Conservation (phyloP, 1,140 invertebrate species). For the Pygmarrhopalites habei region DNA sequence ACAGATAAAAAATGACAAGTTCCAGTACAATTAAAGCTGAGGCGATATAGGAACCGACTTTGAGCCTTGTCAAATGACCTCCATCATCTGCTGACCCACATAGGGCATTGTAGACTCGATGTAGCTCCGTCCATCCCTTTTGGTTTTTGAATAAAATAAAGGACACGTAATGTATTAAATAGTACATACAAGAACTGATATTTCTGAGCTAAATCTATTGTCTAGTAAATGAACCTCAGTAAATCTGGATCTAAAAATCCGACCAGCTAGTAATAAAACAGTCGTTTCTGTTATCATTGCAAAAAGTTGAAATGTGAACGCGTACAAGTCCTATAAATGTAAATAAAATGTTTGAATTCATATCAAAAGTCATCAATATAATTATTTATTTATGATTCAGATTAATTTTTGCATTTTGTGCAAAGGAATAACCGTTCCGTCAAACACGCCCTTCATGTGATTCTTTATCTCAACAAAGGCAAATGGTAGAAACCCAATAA, state of each 20-base stretch:
- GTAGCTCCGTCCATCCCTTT: conserved; percentile 29
- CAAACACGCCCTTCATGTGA: conserved; percentile 24
- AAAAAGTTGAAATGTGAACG: conserved; percentile 30
- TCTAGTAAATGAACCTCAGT: conserved; percentile 10
- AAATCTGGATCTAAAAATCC: conserved; percentile 19
- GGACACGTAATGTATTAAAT: background rate
- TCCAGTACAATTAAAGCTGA: conserved; percentile 9
- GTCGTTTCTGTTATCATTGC: conserved; percentile 32
- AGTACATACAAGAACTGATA: background rate
- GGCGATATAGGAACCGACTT: conserved; percentile 23
- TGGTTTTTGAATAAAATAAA: background rate
- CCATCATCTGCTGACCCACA: conserved; percentile 31
- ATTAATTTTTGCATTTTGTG: too few relatives aligned
- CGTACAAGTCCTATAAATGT: conserved; percentile 19
- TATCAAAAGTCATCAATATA: too few relatives aligned
- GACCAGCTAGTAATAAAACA: conserved; percentile 17
- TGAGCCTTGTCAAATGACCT: conserved; percentile 23
- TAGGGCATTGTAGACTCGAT: conserved; percentile 26
- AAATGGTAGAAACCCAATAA: conserved; percentile 21
- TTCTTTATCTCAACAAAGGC: conserved; percentile 17
- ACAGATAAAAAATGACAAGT: conserved; percentile 12
- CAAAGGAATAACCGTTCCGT: background rate
- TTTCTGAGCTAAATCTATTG: background rate
- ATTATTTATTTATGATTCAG: too few relatives aligned
- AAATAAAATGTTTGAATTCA: too few relatives aligned